Evolutionary conservation across 2,888 invertebrate genomes (phyloP).

Genomic region (Caenorhabditis parvicauda): DNA sequence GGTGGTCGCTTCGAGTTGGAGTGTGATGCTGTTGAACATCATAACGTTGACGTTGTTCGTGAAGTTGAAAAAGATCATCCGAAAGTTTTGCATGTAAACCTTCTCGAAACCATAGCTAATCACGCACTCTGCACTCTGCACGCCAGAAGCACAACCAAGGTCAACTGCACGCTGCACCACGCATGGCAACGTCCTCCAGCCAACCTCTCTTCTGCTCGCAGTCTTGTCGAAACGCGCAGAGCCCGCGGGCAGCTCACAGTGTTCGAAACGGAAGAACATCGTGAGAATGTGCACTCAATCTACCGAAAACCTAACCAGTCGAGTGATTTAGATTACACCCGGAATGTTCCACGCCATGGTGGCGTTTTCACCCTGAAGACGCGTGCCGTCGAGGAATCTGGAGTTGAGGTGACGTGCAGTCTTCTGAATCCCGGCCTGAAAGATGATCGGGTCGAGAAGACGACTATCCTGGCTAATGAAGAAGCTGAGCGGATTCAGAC

Average conservation of each 20-base stretch:
- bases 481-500: conserved; percentile 26
- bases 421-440: conserved; percentile 28
- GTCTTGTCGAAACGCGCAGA: conserved; percentile 22
- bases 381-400: conserved; percentile 35
- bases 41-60: conserved; percentile 27
- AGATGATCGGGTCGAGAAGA: conserved; percentile 24
- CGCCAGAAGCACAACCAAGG: conserved; percentile 13
- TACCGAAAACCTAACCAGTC: conserved; percentile 32
- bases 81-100: conserved; percentile 26
- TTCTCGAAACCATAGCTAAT: conserved; percentile 26
- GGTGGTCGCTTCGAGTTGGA: conserved; percentile 38
- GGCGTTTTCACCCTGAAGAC: conserved; percentile 34
- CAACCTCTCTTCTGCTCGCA: conserved; percentile 11
- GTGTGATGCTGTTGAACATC: conserved; percentile 52
- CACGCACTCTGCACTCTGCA: conserved; percentile 29
- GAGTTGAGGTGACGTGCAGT: conserved; percentile 7
- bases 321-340: conserved; percentile 40
- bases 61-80: conserved; percentile 28
- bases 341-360: conserved; percentile 37
- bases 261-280: conserved; percentile 36
- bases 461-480: conserved; percentile 33
- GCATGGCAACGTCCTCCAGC: conserved; percentile 10
- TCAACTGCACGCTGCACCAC: conserved; percentile 9
- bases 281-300: conserved; percentile 42
- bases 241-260: no score